A percentile compares a stretch with the other conserved stretches of the same genome.
These are phyloP conservation scores for Drosophila tani DNA, from an alignment of 1,140 invertebrate genomes.

Conservation along the genomic window DNA sequence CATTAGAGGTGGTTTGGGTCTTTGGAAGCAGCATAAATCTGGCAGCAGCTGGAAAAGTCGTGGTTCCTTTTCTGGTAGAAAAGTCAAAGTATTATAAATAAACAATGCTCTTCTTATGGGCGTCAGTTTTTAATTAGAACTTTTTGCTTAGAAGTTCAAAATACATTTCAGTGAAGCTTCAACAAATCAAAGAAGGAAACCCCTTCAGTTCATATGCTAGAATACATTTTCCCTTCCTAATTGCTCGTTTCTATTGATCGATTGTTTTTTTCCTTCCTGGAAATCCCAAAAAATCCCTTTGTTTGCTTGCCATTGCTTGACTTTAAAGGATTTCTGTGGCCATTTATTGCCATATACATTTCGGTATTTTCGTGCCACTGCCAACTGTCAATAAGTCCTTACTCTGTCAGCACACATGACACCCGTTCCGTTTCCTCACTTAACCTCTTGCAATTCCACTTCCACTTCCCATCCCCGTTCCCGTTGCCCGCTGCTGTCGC, in stretches of 20 bases:
- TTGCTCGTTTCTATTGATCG: not conserved
- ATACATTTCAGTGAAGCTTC: too few relatives aligned
- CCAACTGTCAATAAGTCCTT: constrained; percentile 62
- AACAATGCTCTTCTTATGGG: not conserved
- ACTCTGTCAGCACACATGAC: constrained; percentile 52
- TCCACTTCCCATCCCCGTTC: constrained; percentile 6
- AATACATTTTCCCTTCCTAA: not conserved
- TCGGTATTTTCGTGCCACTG: constrained; percentile 33
- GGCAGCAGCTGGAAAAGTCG: not conserved
- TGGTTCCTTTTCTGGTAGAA: too few relatives aligned
- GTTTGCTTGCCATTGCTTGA: constrained; percentile 21
- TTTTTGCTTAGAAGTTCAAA: too few relatives aligned
- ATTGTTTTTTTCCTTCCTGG: not conserved
- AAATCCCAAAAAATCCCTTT: constrained; percentile 10
- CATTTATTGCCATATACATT: constrained; percentile 64
- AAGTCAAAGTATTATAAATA: not conserved
- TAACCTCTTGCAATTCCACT: constrained; percentile 20
- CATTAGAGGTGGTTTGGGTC: not conserved
- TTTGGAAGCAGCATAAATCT: not conserved
- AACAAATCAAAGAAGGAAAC: too few relatives aligned
- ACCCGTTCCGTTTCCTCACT: constrained; percentile 40
- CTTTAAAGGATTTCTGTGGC: constrained; percentile 53
- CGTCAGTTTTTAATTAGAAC: too few relatives aligned
- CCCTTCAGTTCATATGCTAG: not conserved
- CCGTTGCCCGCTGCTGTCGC: constrained; percentile 17